Percentiles rank a stretch among this genome's conserved stretches.
phyloP scores from a whole-genome alignment of 2,888 invertebrate species.

The Tubulanus polymorphus region DNA sequence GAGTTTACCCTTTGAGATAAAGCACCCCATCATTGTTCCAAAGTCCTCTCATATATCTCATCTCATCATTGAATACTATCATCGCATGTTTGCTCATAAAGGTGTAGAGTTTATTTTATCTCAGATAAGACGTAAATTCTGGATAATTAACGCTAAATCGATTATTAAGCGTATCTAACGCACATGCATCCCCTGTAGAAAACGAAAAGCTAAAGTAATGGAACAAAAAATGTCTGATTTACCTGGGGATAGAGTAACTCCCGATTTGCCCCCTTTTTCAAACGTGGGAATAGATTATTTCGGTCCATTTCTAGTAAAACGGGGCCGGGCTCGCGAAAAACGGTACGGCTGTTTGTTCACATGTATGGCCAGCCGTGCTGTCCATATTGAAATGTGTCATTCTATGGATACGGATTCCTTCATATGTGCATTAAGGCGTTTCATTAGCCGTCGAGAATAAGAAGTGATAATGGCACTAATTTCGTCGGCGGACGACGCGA shows the following conservation, averaged over 20 bases:
- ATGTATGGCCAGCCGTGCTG: no score
- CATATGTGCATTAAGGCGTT: slow-evolving; percentile 24
- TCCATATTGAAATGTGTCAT: slow-evolving; percentile 26
- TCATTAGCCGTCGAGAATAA: slow-evolving; percentile 23
- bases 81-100: slow-evolving; percentile 19
- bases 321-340: neutral
- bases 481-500: slow-evolving; percentile 27
- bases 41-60: slow-evolving; percentile 18
- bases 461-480: slow-evolving; percentile 28
- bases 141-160: neutral
- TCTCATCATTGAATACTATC: slow-evolving; percentile 18
- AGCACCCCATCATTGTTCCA: slow-evolving; percentile 24
- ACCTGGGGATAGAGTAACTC: neutral
- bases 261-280: neutral
- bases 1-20: slow-evolving; percentile 7
- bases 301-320: neutral
- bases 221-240: neutral
- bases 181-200: neutral
- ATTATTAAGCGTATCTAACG: neutral
- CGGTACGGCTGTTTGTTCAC: neutral
- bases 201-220: neutral
- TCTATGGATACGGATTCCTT: slow-evolving; percentile 26
- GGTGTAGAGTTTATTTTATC: slow-evolving; percentile 1
- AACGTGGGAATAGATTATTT: neutral
- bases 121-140: slow-evolving; percentile 1